Conservation (phyloP, 2,113 vertebrate species). For the Typhlomys cinereus region DNA sequence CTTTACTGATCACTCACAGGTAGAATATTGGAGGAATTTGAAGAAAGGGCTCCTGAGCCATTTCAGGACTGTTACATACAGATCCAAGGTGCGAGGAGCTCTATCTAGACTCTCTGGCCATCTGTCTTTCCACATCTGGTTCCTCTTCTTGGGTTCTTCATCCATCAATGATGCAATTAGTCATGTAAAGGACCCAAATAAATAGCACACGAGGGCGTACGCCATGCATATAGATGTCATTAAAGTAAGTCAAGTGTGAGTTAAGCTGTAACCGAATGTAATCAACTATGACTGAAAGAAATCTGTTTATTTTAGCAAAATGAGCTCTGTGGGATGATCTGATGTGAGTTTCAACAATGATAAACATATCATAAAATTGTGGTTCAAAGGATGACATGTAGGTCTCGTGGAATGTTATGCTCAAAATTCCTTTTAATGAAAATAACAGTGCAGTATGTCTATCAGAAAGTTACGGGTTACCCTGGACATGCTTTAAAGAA, state of each 20-base stretch:
- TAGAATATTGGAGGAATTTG: neutral
- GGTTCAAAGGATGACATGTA: too few species aligned
- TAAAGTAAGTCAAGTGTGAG: neutral
- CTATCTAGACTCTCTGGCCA: neutral
- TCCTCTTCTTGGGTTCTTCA: neutral
- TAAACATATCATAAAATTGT: too few species aligned
- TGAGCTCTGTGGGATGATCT: neutral
- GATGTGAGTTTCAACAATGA: too few species aligned
- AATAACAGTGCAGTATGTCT: too few species aligned
- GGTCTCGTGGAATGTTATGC: too few species aligned
- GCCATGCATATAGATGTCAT: neutral
- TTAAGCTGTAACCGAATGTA: neutral
- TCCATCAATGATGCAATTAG: neutral
- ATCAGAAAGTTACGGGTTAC: too few species aligned
- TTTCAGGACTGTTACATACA: neutral
- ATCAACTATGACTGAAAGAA: too few species aligned
- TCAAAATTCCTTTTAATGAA: too few species aligned
- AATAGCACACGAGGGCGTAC: neutral
- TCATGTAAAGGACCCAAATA: neutral
- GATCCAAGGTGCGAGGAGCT: neutral
- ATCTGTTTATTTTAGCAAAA: neutral
- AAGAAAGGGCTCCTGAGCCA: neutral
- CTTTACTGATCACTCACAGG: neutral
- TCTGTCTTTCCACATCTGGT: neutral
- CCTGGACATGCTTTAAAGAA: too few species aligned